A percentile compares a stretch with the other conserved stretches of the same genome.
Evolutionary conservation across 2,888 invertebrate species (phyloP).

Genomic region (Electrophaes corylata): DNA sequence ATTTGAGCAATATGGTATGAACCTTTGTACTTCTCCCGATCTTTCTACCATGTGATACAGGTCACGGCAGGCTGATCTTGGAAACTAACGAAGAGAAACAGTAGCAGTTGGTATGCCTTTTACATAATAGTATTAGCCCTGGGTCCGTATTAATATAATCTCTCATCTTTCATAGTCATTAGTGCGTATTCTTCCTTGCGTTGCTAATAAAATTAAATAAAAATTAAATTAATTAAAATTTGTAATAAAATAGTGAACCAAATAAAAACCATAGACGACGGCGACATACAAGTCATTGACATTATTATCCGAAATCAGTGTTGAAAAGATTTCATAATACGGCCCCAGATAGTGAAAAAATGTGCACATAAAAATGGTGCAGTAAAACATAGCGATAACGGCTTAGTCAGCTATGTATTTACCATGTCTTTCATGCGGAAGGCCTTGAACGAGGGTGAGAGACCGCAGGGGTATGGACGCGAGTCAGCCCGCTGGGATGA

Average conservation of each 20-base stretch:
- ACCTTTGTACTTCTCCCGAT: not conserved
- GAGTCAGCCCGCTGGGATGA: conserved; percentile 52
- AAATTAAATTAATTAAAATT: no score
- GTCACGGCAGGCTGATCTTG: not conserved
- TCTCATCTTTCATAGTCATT: no score
- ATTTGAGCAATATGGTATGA: conserved; percentile 58
- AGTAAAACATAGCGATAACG: not conserved
- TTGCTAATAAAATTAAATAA: no score
- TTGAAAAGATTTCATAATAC: no score
- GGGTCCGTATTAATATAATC: no score
- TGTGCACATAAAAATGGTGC: no score
- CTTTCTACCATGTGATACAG: not conserved
- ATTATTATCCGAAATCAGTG: no score
- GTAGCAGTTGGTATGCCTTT: not conserved
- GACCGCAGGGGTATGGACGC: conserved; percentile 51
- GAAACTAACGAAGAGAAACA: not conserved
- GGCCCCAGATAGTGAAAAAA: no score
- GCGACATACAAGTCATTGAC: no score
- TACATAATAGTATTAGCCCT: not conserved
- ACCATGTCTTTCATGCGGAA: conserved; percentile 53
- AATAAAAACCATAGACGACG: no score
- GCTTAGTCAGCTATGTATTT: not conserved
- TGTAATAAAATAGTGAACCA: no score
- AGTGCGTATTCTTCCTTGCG: no score
- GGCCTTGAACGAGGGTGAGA: conserved; percentile 62